Evolutionary conservation across 2,888 invertebrate genomes (phyloP), one percentile per base, ranked within the genome.

Genomic region (Ethmia dodecea): DNA sequence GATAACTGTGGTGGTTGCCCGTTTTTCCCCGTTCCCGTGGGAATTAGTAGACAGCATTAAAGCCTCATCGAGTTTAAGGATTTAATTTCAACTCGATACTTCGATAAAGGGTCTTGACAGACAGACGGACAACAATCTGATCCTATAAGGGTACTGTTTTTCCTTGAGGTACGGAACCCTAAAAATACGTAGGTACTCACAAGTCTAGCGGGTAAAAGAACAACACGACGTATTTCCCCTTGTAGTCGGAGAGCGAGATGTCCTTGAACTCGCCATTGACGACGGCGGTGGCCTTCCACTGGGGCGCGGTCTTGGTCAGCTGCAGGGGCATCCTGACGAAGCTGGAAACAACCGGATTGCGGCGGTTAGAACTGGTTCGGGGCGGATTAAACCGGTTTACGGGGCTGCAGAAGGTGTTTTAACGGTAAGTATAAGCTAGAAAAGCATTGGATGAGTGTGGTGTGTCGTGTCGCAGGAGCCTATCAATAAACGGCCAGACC

Each of bases 151-250:
- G 18, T 8, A 18, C 5, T 18, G 18, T 5, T 8, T 18, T 18
- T 8, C 8, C 18, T 18, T 18, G 5, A 18, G 18, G 18, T 18
- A n/a, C n/a, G n/a, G n/a, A 20, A 1, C 3, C 2, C 3, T 9
- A 20, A 20, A 9, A 20, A n/a, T 16, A 2, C 5, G 12, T 6
- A 33, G 15, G 6, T 59, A 89, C 93, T 92, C 70, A 94, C 93
- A 96, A 96, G 69, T 96, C 96, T 35, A 95, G 80, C 0, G 96
- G 96, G 60, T 96, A 96, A 89, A 96, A 96, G 87, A 96, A 96
- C n/a, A 96, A 76, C 8, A 96, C 92, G 3, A 96, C 88, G 61
- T 96, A 96, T 92, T 96, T 93, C 48, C 95, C 96, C 66, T 91
- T 91, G 87, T 90, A 96, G 73, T 95, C 93, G 0, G 88, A 64